These are phyloP conservation scores for Drosophila mayri DNA, from an alignment of 1,140 invertebrate species.

Conservation along the genomic window DNA sequence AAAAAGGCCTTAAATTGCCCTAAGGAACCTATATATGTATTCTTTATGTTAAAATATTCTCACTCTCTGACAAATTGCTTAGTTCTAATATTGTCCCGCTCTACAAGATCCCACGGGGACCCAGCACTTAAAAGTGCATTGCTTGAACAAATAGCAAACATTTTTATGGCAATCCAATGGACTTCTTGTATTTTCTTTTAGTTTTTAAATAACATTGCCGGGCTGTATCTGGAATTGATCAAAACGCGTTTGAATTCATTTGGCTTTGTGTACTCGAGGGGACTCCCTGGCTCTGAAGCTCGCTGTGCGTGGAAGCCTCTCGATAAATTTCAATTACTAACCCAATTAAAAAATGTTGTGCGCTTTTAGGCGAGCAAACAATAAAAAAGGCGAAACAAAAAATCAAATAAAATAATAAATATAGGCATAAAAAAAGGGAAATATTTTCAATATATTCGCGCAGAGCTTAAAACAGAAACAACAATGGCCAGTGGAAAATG, in stretches of 20 bases:
- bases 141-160: conserved; percentile 9
- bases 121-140: conserved; percentile 4
- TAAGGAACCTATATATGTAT: background rate
- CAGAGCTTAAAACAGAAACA: conserved; percentile 55
- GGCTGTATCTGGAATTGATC: conserved; percentile 29
- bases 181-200: background rate
- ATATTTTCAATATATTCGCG: conserved; percentile 63
- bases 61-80: background rate
- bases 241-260: conserved; percentile 63
- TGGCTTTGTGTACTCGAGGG: conserved; percentile 45
- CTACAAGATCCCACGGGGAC: background rate
- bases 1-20: background rate
- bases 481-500: conserved; percentile 51
- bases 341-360: conserved; percentile 82
- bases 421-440: conserved; percentile 47
- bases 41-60: background rate
- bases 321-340: conserved; percentile 84
- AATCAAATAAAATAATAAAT: conserved; percentile 65
- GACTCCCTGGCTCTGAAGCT: conserved; percentile 13
- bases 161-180: conserved; percentile 4
- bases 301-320: conserved; percentile 63
- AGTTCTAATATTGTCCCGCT: background rate
- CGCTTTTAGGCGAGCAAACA: conserved; percentile 77
- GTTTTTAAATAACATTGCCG: conserved; percentile 2
- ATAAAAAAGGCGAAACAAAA: conserved; percentile 37